A percentile compares a stretch with the other conserved stretches of the same genome.
phyloP scores from a whole-genome alignment of 2,113 vertebrate genomes.

The Etia nguti region DNA sequence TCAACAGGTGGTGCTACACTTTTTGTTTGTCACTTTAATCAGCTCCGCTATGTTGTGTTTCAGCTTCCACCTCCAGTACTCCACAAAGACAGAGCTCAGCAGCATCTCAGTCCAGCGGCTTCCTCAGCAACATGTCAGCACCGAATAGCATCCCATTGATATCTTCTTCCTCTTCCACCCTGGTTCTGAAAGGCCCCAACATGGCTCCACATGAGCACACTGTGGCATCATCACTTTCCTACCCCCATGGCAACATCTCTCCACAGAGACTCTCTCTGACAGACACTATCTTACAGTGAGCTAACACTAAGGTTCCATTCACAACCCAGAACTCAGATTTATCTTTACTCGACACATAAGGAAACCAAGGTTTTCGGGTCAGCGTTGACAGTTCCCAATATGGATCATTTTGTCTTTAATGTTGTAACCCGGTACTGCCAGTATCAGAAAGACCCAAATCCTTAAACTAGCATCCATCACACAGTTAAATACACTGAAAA shows the following conservation, averaged over 20 bases:
- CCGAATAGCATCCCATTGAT: neutral
- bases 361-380: neutral
- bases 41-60: neutral
- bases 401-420: neutral
- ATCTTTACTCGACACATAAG: neutral
- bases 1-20: neutral
- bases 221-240: neutral
- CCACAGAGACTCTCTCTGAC: conserved; percentile 28
- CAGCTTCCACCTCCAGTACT: conserved; percentile 10
- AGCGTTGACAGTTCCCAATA: neutral
- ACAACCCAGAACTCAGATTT: neutral
- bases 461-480: neutral
- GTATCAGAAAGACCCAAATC: neutral
- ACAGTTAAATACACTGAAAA: neutral
- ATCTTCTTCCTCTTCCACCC: neutral
- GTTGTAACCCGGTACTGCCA: neutral
- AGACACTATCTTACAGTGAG: conserved; percentile 26
- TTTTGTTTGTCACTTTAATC: neutral
- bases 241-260: neutral
- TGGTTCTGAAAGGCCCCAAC: neutral
- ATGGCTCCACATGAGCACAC: conserved; percentile 23
- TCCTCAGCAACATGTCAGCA: neutral
- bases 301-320: neutral
- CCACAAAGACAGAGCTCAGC: conserved; percentile 10
- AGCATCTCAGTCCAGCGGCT: neutral